Percentiles rank a stretch among this genome's conserved stretches.
These are phyloP conservation scores for Sesia apiformis DNA, from an alignment of 2,888 invertebrate species.

Conservation along the genomic window DNA sequence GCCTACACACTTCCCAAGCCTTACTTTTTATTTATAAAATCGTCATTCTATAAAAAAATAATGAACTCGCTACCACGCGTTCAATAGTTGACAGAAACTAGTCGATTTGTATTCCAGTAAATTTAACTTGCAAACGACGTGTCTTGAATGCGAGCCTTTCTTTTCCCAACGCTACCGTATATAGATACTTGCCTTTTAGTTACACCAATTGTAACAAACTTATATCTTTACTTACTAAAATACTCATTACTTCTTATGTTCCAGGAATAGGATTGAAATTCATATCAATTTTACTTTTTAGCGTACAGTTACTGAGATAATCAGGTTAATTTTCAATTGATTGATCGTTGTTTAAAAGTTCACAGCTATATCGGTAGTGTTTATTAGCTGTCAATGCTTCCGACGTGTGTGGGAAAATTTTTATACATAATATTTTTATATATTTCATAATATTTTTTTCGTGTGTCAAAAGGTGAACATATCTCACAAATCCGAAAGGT, in stretches of 20 bases:
- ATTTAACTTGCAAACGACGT: not conserved
- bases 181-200: not conserved
- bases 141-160: not conserved
- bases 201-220: not conserved
- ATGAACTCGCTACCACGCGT: too few species aligned
- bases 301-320: not conserved
- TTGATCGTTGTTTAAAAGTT: not conserved
- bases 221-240: not conserved
- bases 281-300: not conserved
- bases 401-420: not conserved
- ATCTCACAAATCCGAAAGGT: not conserved
- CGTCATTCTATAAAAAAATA: too few species aligned
- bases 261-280: not conserved
- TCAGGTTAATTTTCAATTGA: not conserved
- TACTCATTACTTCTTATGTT: not conserved
- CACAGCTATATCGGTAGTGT: not conserved
- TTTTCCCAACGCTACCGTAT: not conserved
- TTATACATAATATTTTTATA: too few species aligned
- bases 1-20: too few species aligned
- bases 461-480: not conserved
- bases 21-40: too few species aligned
- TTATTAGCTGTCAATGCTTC: not conserved
- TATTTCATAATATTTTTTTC: not conserved
- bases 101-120: too few species aligned
- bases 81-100: too few species aligned